These are phyloP conservation scores for Leptoteleia sp. DNA, from an alignment of 1,140 invertebrate species.

Conservation along the genomic window DNA sequence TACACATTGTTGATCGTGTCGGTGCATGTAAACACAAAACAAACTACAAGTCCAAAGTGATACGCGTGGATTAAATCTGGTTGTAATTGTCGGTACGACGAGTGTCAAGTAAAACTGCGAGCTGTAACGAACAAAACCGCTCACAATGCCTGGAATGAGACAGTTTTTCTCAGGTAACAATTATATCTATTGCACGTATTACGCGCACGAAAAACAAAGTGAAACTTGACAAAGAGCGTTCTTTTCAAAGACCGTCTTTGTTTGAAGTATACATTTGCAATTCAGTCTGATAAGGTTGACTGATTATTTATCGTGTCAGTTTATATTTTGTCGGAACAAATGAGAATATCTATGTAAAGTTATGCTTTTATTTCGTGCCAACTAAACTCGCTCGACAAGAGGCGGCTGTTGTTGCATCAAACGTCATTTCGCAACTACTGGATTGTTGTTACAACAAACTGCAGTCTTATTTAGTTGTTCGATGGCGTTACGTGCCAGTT, in stretches of 20 bases:
- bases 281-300: background rate
- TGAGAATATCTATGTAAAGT: background rate
- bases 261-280: background rate
- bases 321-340: background rate
- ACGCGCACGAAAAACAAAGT: background rate
- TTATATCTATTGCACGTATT: background rate
- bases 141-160: slow-evolving; percentile 13
- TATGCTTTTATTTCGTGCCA: slow-evolving; percentile 5
- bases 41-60: slow-evolving; percentile 22
- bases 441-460: no score
- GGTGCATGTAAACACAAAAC: slow-evolving; percentile 34
- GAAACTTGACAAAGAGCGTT: background rate
- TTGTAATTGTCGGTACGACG: slow-evolving; percentile 5
- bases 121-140: background rate
- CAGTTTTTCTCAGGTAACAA: slow-evolving; percentile 26
- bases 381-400: background rate
- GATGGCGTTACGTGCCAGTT: no score
- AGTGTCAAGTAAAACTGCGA: slow-evolving; percentile 28
- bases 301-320: background rate
- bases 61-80: slow-evolving; percentile 7
- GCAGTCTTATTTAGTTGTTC: no score
- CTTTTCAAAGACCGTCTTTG: background rate
- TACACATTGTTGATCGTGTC: slow-evolving; percentile 8
- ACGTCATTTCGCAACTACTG: background rate
- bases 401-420: background rate